Base-by-base conservation (phyloP, 2,888 invertebrate species). In the Caenorhabditis japonica region DNA sequence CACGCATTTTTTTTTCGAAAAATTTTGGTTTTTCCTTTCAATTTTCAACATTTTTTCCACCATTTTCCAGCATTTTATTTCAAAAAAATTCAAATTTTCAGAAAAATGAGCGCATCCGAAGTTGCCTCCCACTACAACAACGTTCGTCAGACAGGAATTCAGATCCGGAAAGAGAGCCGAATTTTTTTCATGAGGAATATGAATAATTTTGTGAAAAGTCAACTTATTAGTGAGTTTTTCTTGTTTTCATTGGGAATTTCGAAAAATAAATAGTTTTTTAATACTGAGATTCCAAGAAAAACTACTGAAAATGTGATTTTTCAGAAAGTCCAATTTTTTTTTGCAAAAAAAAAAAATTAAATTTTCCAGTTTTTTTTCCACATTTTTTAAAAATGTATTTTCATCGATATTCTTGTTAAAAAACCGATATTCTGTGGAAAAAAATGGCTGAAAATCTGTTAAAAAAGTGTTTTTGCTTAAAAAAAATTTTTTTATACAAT, bases 191-290 rank as follows among this genome's bases (percentile, higher is more conserved):
- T 99, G 90, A 91, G 99, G 80, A 99, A 97, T 89, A 96, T 97
- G 88, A 99, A 99, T 89, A 99, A 99, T 89, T 99, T 97, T 97
- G 92, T 96, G 13, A 99, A 99, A 90, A 94, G 94, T 88, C 93
- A 94, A 90, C 90, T 96, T 0, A 97, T 99, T 83, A 92, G 93
- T 91, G 92, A 93, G 89, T 84, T 53, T 55, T 59, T 30, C 19
- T 33, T 27, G 12, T 4, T 4, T 39, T 1, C 23, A n/a, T 8
- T 15, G 23, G 25, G 27, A 23, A 17, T 46, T 46, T 12, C 15
- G n/a, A n/a, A n/a, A n/a, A n/a, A n/a, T n/a, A n/a, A n/a, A n/a
- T n/a, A 12, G 12, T 41, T 4, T 17, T 38, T 39, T 47, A 21
- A 8, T 41, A 23, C 23, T 17, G n/a, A 25, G 7, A 23, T 13